A percentile compares a stretch with the other conserved stretches of the same genome.
Evolutionary conservation across 2,888 invertebrate genomes (phyloP).

Genomic region (Drosophila pseudotakahashii): DNA sequence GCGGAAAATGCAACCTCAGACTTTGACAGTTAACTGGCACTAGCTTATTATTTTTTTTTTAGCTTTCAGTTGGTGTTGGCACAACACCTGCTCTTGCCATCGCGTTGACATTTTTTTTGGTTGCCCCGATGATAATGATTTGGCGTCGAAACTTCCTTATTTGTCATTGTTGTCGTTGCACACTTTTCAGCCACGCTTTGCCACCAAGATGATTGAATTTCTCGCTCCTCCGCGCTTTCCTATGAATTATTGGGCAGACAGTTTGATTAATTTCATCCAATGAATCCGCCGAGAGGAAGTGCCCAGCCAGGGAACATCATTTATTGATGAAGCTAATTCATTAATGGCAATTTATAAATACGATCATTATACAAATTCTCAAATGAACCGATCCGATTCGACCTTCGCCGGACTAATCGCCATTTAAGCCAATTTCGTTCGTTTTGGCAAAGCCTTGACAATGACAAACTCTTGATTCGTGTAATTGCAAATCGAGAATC

Average conservation of each 20-base stretch:
- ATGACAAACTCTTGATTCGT: conserved; percentile 55
- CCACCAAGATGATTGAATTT: conserved; percentile 53
- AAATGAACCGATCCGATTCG: conserved; percentile 3
- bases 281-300: conserved; percentile 34
- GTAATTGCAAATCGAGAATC: conserved; percentile 77
- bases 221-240: conserved; percentile 31
- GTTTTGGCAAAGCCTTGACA: conserved; percentile 61
- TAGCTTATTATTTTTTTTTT: conserved; percentile 59
- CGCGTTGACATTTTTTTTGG: conserved; percentile 67
- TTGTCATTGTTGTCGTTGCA: conserved; percentile 74
- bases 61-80: conserved; percentile 37
- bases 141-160: conserved; percentile 73
- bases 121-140: conserved; percentile 61
- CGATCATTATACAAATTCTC: conserved; percentile 26
- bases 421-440: conserved; percentile 43
- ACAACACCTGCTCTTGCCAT: conserved; percentile 68
- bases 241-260: conserved; percentile 53
- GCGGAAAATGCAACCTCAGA: conserved; percentile 54
- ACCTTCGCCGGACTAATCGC: conserved; percentile 36
- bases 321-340: conserved; percentile 17
- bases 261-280: conserved; percentile 50
- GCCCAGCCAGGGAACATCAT: not conserved
- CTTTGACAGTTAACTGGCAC: conserved; percentile 38
- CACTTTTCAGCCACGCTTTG: conserved; percentile 46
- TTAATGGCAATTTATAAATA: conserved; percentile 15